A percentile compares a stretch with the other conserved stretches of the same genome.
phyloP scores from a whole-genome alignment of 2,113 vertebrate species.

The Cynocephalus volans region DNA sequence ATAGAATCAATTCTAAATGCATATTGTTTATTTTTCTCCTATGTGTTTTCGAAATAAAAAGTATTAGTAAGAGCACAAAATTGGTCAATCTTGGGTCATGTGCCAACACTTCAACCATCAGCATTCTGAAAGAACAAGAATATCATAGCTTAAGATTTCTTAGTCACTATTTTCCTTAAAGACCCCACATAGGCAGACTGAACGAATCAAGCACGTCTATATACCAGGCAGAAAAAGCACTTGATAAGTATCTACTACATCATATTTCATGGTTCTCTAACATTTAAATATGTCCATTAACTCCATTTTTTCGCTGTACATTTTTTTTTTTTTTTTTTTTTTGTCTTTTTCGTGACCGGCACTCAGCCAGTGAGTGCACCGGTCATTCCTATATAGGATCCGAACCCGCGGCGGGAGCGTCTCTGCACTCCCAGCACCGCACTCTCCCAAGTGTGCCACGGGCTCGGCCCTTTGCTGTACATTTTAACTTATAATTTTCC shows the following conservation, averaged over 20 bases:
- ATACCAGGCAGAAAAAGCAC: neutral
- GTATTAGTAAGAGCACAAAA: neutral
- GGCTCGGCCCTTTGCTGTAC: no score
- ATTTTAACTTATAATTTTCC: no score
- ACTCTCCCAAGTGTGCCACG: no score
- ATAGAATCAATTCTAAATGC: neutral
- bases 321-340: no score
- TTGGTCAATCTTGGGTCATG: neutral
- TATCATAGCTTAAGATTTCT: neutral
- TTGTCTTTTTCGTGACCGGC: no score
- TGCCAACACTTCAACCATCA: neutral
- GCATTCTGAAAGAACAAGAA: neutral
- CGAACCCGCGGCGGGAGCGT: no score
- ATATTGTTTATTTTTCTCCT: neutral
- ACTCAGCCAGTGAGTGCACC: no score
- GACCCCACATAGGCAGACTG: neutral
- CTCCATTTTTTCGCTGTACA: neutral
- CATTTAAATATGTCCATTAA: neutral
- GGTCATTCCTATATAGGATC: no score
- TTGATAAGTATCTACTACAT: neutral
- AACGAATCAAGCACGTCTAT: neutral
- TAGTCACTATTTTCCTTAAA: neutral
- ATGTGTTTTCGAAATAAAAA: neutral
- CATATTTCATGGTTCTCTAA: neutral
- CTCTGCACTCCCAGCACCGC: no score